These are phyloP conservation scores for Apis dorsata DNA, from an alignment of 1,140 invertebrate species.

Conservation along the genomic window DNA sequence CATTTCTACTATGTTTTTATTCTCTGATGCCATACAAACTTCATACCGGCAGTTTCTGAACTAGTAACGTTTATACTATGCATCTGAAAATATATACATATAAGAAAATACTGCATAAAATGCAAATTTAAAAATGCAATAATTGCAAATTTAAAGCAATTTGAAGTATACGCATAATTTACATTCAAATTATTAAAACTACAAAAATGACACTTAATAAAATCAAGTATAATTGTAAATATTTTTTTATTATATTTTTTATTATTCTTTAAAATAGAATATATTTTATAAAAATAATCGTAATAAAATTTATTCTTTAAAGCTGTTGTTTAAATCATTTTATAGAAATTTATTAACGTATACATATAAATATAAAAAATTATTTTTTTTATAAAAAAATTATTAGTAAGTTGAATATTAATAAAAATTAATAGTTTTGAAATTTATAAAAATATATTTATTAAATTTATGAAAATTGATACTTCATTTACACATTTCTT, in stretches of 20 bases:
- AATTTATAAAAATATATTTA: no score
- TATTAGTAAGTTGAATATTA: conserved; percentile 3
- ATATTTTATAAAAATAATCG: neutral
- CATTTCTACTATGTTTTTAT: conserved; percentile 38
- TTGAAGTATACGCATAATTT: neutral
- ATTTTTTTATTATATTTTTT: neutral
- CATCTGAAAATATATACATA: neutral
- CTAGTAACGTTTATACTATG: neutral
- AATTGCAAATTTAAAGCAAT: conserved; percentile 7
- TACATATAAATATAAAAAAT: neutral
- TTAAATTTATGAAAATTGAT: neutral
- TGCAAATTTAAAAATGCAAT: conserved; percentile 10
- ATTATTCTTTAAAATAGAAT: neutral
- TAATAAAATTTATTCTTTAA: neutral
- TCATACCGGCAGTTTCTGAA: conserved; percentile 32
- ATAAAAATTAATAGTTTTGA: neutral
- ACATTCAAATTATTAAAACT: neutral
- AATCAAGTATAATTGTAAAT: no score
- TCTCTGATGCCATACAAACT: conserved; percentile 12
- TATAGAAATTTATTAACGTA: neutral
- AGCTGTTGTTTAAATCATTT: neutral
- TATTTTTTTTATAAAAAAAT: neutral
- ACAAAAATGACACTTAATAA: neutral
- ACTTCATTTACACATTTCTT: neutral
- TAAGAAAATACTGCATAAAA: neutral